A percentile compares a stretch with the other conserved stretches of the same genome.
phyloP scores from a whole-genome alignment of 1,140 invertebrate species.

The Paralvinella palmiformis region DNA sequence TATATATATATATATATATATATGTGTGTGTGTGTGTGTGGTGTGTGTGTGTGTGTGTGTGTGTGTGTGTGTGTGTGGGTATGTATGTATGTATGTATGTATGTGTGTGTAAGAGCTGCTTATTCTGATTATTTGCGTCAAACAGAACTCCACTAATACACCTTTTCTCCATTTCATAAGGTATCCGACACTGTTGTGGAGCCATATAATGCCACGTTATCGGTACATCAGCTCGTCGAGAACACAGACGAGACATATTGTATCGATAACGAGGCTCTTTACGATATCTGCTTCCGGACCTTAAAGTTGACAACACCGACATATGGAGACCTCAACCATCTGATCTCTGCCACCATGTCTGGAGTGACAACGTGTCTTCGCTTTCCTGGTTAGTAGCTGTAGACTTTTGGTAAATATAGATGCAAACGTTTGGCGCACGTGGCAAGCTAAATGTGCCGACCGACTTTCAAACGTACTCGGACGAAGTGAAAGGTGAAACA shows the following conservation, averaged over 20 bases:
- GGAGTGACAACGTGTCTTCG: conserved; percentile 70
- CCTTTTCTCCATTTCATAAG: conserved; percentile 37
- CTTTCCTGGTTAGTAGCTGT: conserved; percentile 57
- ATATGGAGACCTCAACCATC: conserved; percentile 53
- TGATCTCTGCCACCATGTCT: conserved; percentile 70
- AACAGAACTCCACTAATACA: conserved; percentile 1
- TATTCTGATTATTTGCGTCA: conserved; percentile 7
- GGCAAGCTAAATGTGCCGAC: too few species aligned
- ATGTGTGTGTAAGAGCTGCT: conserved; percentile 9
- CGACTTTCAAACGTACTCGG: too few species aligned
- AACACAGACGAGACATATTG: conserved; percentile 49
- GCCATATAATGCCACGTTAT: conserved; percentile 65
- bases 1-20: conserved; percentile 11
- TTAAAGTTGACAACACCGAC: conserved; percentile 55
- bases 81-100: conserved; percentile 7
- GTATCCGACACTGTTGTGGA: conserved; percentile 70
- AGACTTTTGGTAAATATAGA: too few species aligned
- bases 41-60: conserved; percentile 11
- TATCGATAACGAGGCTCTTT: conserved; percentile 46
- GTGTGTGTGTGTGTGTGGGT: conserved; percentile 3
- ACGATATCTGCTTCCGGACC: conserved; percentile 52
- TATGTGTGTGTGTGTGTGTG: conserved; percentile 12
- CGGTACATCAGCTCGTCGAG: conserved; percentile 25
- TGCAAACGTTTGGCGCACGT: too few species aligned
- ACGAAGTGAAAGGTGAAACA: too few species aligned